Evolutionary conservation across 2,888 invertebrate genomes (phyloP).

Genomic region (Rambutsinella grinnellia): DNA sequence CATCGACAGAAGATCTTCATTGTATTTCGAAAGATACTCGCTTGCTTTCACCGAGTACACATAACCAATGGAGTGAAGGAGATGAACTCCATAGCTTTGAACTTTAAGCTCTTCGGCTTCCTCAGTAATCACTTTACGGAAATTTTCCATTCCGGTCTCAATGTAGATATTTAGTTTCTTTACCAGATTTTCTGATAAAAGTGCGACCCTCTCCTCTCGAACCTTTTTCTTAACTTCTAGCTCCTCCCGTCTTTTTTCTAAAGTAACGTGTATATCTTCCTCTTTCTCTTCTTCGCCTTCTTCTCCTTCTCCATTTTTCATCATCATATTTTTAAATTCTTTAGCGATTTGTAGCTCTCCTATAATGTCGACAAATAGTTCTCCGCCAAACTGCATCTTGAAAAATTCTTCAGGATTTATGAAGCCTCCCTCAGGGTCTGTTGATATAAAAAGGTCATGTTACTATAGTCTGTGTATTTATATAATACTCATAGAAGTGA

Average conservation of each 20-base stretch:
- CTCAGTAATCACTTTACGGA: conserved; percentile 56
- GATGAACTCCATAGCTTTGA: conserved; percentile 65
- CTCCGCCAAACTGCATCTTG: conserved; percentile 65
- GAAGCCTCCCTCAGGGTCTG: conserved; percentile 65
- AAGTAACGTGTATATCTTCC: conserved; percentile 47
- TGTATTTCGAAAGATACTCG: conserved; percentile 62
- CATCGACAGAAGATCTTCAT: conserved; percentile 64
- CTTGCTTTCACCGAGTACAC: conserved; percentile 64
- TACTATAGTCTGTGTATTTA: too few species aligned
- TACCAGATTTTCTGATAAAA: conserved; percentile 61
- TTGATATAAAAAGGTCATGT: too few species aligned
- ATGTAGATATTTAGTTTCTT: conserved; percentile 61
- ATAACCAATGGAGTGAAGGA: conserved; percentile 65
- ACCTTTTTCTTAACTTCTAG: conserved; percentile 63
- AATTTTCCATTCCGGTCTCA: conserved; percentile 47
- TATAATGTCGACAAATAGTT: conserved; percentile 65
- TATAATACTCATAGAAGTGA: neutral
- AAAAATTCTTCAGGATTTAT: conserved; percentile 66
- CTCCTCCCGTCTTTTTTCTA: conserved; percentile 62
- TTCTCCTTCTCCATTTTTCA: conserved; percentile 60
- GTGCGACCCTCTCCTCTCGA: conserved; percentile 60
- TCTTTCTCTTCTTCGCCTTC: conserved; percentile 43
- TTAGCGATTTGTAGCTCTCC: conserved; percentile 65
- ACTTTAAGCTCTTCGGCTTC: conserved; percentile 66
- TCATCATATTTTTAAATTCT: conserved; percentile 66